These are phyloP conservation scores for Pinna nobilis DNA, from an alignment of 1,140 invertebrate species.

Conservation along the genomic window DNA sequence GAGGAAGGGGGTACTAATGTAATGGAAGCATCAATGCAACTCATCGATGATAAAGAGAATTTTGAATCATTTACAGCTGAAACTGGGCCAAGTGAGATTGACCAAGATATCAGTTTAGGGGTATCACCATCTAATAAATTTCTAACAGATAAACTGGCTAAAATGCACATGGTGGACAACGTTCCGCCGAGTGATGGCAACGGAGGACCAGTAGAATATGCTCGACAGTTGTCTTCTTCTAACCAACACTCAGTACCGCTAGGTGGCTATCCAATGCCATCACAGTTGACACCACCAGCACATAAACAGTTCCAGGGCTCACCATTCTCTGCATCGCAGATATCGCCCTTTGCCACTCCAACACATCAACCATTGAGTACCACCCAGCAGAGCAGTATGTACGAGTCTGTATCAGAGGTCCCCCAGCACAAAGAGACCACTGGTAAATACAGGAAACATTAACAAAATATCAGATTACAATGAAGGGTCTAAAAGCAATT, in stretches of 20 bases:
- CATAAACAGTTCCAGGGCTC: conserved; percentile 32
- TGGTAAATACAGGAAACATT: too few species aligned
- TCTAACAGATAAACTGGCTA: conserved; percentile 15
- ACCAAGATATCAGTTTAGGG: conserved; percentile 45
- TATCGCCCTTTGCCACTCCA: conserved; percentile 60
- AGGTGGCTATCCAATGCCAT: not conserved
- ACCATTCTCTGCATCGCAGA: conserved; percentile 50
- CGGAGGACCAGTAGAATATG: not conserved
- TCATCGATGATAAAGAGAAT: conserved; percentile 61
- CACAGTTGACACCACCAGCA: conserved; percentile 9
- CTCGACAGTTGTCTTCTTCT: conserved; percentile 20
- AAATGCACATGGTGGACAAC: conserved; percentile 22
- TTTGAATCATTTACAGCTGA: conserved; percentile 70
- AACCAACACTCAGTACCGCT: conserved; percentile 10
- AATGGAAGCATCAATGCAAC: conserved; percentile 38
- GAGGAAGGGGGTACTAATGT: conserved; percentile 30
- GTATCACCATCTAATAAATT: conserved; percentile 42
- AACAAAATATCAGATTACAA: too few species aligned
- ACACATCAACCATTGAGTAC: conserved; percentile 50
- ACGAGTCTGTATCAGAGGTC: not conserved
- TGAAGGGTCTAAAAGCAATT: too few species aligned
- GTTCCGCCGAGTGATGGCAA: not conserved
- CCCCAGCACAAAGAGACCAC: too few species aligned
- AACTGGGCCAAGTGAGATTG: conserved; percentile 38
- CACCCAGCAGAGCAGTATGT: conserved; percentile 4